A percentile compares a stretch with the other conserved stretches of the same genome.
Conservation (phyloP, 2,888 invertebrate genomes). For the Caradrina kadenii region DNA sequence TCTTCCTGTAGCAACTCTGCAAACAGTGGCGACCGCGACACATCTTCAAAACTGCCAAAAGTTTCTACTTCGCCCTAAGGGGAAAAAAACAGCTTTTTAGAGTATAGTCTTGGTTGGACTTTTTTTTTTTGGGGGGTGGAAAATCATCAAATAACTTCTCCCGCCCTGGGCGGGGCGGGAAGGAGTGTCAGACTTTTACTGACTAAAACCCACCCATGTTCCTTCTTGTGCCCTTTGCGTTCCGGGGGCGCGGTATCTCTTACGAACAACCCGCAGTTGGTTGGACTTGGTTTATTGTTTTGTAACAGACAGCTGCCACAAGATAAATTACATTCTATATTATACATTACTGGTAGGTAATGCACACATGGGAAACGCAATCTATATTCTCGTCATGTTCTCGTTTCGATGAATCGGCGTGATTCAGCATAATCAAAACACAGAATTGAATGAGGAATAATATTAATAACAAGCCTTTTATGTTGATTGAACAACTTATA, state of each 20-base stretch:
- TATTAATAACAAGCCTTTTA: slow-evolving; percentile 1
- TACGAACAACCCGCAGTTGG: too few relatives aligned
- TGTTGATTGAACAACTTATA: neutral
- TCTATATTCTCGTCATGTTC: slow-evolving; percentile 23
- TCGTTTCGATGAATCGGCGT: slow-evolving; percentile 35
- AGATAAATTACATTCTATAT: neutral
- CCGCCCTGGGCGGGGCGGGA: too few relatives aligned
- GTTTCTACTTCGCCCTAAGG: slow-evolving; percentile 91
- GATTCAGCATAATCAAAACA: slow-evolving; percentile 34
- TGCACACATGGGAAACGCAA: neutral
- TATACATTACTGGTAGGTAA: slow-evolving; percentile 4
- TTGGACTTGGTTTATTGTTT: neutral
- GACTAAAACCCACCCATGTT: too few relatives aligned
- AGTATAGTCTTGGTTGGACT: neutral
- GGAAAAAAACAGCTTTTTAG: slow-evolving; percentile 9
- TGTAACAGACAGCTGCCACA: neutral
- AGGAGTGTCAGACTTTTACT: too few relatives aligned
- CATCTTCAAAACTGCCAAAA: slow-evolving; percentile 89
- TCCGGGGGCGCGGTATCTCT: too few relatives aligned
- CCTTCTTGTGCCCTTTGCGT: too few relatives aligned
- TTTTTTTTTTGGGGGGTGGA: too few relatives aligned
- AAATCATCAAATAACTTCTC: too few relatives aligned
- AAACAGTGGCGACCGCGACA: slow-evolving; percentile 88
- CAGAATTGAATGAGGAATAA: slow-evolving; percentile 25
- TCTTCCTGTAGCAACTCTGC: slow-evolving; percentile 86